Evolutionary conservation across 2,888 invertebrate species (phyloP).

Genomic region (Sipha maydis): DNA sequence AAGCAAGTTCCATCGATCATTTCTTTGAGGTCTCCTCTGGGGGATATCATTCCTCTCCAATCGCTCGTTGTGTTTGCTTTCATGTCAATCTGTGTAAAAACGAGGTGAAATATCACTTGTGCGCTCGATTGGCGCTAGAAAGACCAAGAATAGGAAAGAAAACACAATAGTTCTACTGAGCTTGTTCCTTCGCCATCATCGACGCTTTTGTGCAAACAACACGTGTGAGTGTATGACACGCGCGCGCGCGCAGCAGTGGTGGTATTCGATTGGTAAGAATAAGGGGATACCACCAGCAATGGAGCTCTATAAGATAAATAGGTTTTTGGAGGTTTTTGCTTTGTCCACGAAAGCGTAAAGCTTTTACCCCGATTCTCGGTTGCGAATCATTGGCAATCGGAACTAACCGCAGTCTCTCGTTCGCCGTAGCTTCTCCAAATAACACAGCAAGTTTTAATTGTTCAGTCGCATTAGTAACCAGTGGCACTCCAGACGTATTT

Average conservation of each 20-base stretch:
- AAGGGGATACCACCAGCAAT: neutral
- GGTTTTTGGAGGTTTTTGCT: slow-evolving; percentile 27
- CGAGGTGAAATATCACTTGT: slow-evolving; percentile 36
- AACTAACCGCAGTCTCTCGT: neutral
- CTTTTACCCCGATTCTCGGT: neutral
- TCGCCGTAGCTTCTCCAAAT: neutral
- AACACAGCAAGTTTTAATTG: neutral
- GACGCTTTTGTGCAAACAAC: slow-evolving; percentile 14
- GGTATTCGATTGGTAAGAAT: neutral
- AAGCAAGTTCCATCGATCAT: slow-evolving; percentile 42
- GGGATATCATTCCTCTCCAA: slow-evolving; percentile 32
- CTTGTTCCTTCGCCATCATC: neutral
- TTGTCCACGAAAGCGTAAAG: neutral
- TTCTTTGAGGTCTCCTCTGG: neutral
- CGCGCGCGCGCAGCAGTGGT: neutral
- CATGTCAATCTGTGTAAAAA: slow-evolving; percentile 39
- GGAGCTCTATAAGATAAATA: slow-evolving; percentile 11
- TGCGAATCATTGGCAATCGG: neutral
- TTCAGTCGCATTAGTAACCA: neutral
- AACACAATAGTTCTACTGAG: slow-evolving; percentile 11
- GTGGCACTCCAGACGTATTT: no score
- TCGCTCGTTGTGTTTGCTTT: slow-evolving; percentile 42
- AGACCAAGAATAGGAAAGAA: neutral
- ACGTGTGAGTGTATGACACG: slow-evolving; percentile 5
- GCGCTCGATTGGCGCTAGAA: slow-evolving; percentile 29